A percentile compares a stretch with the other conserved stretches of the same genome.
phyloP scores from a whole-genome alignment of 2,797 vertebrate genomes.

The Trematomus bernacchii region DNA sequence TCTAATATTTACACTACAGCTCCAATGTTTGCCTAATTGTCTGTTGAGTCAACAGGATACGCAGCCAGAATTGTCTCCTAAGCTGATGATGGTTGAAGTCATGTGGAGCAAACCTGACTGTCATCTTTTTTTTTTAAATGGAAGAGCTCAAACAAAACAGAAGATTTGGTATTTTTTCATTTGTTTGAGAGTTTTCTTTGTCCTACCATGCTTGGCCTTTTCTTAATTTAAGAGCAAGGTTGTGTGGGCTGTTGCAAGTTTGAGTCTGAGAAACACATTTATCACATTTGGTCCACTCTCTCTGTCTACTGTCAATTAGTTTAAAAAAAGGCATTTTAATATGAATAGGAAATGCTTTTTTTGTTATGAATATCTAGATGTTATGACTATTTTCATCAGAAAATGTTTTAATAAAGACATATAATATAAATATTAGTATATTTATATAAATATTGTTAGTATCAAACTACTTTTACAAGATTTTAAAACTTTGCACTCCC shows the following conservation, averaged over 20 bases:
- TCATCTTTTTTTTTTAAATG: neutral
- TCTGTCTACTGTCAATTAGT: too few relatives aligned
- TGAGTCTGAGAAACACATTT: neutral
- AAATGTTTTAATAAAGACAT: too few relatives aligned
- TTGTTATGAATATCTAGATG: too few relatives aligned
- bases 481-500: constrained; percentile 1
- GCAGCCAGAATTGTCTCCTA: constrained; percentile 9
- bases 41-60: constrained; percentile 56
- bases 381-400: too few relatives aligned
- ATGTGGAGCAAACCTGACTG: constrained; percentile 17
- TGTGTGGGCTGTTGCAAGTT: neutral
- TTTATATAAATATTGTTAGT: neutral
- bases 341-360: too few relatives aligned
- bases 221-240: neutral
- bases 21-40: neutral
- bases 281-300: too few relatives aligned
- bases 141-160: neutral
- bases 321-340: too few relatives aligned
- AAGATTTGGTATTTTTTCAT: neutral
- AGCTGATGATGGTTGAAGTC: constrained; percentile 14
- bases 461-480: neutral
- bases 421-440: too few relatives aligned
- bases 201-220: neutral
- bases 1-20: constrained; percentile 20
- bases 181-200: neutral